These are phyloP conservation scores for Drosophila anceps DNA, from an alignment of 2,888 invertebrate genomes.

Conservation along the genomic window DNA sequence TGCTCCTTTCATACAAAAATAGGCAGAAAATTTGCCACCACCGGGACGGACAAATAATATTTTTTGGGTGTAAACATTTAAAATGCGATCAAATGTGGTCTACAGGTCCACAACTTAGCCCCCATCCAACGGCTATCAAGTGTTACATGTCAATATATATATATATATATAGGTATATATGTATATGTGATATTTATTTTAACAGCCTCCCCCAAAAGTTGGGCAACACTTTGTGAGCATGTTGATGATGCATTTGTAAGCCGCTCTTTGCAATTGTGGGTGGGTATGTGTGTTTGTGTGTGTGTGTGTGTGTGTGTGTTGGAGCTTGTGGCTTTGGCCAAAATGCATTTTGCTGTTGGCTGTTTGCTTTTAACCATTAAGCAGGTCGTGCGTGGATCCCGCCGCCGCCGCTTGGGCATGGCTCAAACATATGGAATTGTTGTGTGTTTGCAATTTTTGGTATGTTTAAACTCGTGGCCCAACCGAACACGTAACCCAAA, in stretches of 20 bases:
- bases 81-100: constrained; percentile 57
- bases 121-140: not conserved
- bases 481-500: constrained; percentile 76
- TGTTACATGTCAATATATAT: constrained; percentile 41
- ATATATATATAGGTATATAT: constrained; percentile 2
- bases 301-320: constrained; percentile 30
- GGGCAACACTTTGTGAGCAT: constrained; percentile 41
- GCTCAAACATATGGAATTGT: constrained; percentile 61
- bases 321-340: constrained; percentile 60
- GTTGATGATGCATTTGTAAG: constrained; percentile 62
- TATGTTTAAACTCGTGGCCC: constrained; percentile 58
- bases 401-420: constrained; percentile 14
- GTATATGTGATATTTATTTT: constrained; percentile 48
- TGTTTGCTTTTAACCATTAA: constrained; percentile 76
- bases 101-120: not conserved
- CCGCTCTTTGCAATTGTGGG: constrained; percentile 15
- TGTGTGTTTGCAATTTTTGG: constrained; percentile 59
- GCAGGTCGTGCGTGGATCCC: constrained; percentile 52
- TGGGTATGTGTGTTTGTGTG: constrained; percentile 22
- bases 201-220: constrained; percentile 40
- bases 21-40: constrained; percentile 32
- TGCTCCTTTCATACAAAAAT: constrained; percentile 24
- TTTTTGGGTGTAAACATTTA: constrained; percentile 46
- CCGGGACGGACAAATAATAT: constrained; percentile 25
- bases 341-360: constrained; percentile 73